Evolutionary conservation across 2,797 vertebrate species (phyloP).

Genomic region (Sebastes hopkinsi): DNA sequence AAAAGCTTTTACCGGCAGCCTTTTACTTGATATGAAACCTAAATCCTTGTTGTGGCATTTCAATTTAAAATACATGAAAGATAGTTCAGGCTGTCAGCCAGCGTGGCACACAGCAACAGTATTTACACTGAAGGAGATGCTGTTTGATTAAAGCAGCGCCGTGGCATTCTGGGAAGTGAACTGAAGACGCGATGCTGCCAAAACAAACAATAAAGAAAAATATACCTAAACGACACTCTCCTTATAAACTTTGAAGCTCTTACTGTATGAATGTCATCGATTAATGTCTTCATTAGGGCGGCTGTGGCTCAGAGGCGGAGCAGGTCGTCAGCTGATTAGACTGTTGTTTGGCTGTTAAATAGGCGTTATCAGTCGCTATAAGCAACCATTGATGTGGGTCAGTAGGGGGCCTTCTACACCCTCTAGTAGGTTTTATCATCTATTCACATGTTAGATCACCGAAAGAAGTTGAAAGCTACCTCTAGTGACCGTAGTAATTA

Average conservation of each 20-base stretch:
- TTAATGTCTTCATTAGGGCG: too few relatives aligned
- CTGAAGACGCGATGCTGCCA: background rate
- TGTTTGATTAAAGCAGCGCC: conserved; percentile 16
- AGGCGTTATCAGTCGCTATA: too few relatives aligned
- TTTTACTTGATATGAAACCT: conserved; percentile 16
- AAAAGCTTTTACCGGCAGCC: background rate
- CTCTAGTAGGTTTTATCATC: too few relatives aligned
- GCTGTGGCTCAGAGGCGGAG: too few relatives aligned
- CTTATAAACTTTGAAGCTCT: background rate
- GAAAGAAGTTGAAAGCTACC: too few relatives aligned
- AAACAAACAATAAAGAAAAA: background rate
- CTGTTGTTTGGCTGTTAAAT: too few relatives aligned
- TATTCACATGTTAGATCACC: too few relatives aligned
- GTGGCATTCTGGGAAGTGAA: background rate
- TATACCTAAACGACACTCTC: background rate
- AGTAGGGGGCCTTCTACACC: too few relatives aligned
- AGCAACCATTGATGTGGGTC: too few relatives aligned
- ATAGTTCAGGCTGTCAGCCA: background rate
- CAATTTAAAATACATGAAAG: conserved; percentile 29
- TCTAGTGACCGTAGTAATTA: too few relatives aligned
- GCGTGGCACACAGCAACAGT: background rate
- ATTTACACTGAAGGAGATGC: background rate
- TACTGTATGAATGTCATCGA: background rate
- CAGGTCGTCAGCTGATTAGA: too few relatives aligned
- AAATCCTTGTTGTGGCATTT: conserved; percentile 47